These are phyloP conservation scores for Cosmia trapezina DNA, from an alignment of 2,888 invertebrate genomes.

Conservation along the genomic window DNA sequence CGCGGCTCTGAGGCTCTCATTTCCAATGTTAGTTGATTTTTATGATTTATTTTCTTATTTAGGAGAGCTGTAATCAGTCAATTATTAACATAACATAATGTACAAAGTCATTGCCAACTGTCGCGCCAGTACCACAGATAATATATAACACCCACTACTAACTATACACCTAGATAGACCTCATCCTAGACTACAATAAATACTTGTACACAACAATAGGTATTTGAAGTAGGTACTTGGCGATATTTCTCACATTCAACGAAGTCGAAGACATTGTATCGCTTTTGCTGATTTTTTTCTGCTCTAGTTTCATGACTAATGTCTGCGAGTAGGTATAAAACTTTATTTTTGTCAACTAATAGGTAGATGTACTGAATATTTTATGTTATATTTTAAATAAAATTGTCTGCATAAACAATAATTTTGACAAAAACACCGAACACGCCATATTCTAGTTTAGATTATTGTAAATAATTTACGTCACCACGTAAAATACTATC, in stretches of 20 bases:
- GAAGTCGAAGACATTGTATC: conserved; percentile 5
- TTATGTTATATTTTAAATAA: not conserved
- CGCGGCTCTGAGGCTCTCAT: not conserved
- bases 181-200: not conserved
- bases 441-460: not conserved
- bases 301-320: conserved; percentile 2
- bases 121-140: too few relatives aligned
- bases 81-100: not conserved
- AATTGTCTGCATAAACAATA: not conserved
- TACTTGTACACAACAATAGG: not conserved
- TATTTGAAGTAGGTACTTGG: not conserved
- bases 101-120: not conserved
- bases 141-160: too few relatives aligned
- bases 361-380: not conserved
- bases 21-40: not conserved
- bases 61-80: not conserved
- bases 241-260: conserved; percentile 10
- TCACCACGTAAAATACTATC: not conserved
- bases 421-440: not conserved
- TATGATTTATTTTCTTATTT: not conserved
- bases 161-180: too few relatives aligned
- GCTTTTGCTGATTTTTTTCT: not conserved
- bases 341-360: not conserved
- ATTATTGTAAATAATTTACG: conserved; percentile 3
- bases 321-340: not conserved